A percentile compares a stretch with the other conserved stretches of the same genome.
phyloP scores from a whole-genome alignment of 1,140 invertebrate genomes.

The Ostrea denselamellosa region DNA sequence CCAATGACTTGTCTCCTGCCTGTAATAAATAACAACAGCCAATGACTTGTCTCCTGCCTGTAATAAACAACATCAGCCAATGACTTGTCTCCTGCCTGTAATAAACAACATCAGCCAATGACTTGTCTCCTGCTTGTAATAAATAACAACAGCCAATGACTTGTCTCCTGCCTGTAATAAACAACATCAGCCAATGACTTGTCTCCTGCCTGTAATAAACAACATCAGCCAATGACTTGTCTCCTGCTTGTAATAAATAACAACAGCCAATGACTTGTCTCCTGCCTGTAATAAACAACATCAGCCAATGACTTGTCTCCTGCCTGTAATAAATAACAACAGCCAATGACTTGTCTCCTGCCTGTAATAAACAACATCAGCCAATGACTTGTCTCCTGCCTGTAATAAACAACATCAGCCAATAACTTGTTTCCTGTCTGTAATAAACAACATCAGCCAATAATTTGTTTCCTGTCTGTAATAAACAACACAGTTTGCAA shows the following conservation, averaged over 20 bases:
- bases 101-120: slow-evolving; percentile 90
- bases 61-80: slow-evolving; percentile 89
- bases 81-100: slow-evolving; percentile 90
- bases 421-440: slow-evolving; percentile 91
- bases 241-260: slow-evolving; percentile 87
- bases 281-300: slow-evolving; percentile 89
- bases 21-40: slow-evolving; percentile 86
- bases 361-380: slow-evolving; percentile 86
- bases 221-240: slow-evolving; percentile 91
- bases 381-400: slow-evolving; percentile 92
- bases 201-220: slow-evolving; percentile 90
- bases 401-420: slow-evolving; percentile 87
- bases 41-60: slow-evolving; percentile 91
- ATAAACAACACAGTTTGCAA: no score
- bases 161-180: slow-evolving; percentile 88
- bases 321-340: slow-evolving; percentile 86
- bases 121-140: slow-evolving; percentile 89
- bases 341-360: slow-evolving; percentile 93
- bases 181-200: slow-evolving; percentile 92
- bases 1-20: slow-evolving; percentile 92
- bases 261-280: slow-evolving; percentile 91
- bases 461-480: slow-evolving; percentile 90
- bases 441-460: slow-evolving; percentile 89
- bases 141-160: slow-evolving; percentile 90
- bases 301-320: slow-evolving; percentile 92